phyloP scores from a whole-genome alignment of 2,113 vertebrate genomes.

The Geococcyx californianus region DNA sequence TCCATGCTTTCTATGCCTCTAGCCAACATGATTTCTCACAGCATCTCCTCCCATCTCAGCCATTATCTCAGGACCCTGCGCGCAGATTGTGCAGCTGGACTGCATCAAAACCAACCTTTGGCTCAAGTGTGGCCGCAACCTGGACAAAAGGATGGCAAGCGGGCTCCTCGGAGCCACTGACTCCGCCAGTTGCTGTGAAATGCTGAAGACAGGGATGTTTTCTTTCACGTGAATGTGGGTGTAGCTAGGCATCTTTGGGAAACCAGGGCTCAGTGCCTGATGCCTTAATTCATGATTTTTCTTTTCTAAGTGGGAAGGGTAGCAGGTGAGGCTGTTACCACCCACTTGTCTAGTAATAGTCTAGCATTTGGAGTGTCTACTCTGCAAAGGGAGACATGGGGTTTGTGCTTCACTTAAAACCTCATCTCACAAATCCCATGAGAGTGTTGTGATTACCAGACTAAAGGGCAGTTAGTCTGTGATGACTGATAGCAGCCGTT shows the following conservation, averaged over 20 bases:
- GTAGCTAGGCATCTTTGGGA: neutral
- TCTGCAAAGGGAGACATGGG: neutral
- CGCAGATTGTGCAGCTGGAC: neutral
- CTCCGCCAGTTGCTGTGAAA: neutral
- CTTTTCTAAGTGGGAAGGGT: neutral
- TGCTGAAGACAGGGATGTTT: neutral
- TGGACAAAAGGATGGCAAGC: neutral
- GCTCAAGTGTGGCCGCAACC: rapidly evolving
- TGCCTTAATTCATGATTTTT: neutral
- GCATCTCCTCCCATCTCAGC: neutral
- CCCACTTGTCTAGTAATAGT: conserved; percentile 24
- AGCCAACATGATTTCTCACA: neutral
- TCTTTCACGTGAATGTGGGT: neutral
- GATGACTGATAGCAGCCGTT: neutral
- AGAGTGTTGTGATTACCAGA: neutral
- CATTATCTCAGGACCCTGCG: neutral
- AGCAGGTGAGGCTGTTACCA: neutral
- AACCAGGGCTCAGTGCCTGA: neutral
- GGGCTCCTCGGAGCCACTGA: neutral
- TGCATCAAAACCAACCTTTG: neutral
- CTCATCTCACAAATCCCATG: neutral
- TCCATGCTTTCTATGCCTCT: neutral
- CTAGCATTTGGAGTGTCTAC: neutral
- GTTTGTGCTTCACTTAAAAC: neutral
- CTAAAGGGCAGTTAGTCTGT: neutral